phyloP scores from a whole-genome alignment of 23 tunicate genomes.

The Phallusia fumigata region DNA sequence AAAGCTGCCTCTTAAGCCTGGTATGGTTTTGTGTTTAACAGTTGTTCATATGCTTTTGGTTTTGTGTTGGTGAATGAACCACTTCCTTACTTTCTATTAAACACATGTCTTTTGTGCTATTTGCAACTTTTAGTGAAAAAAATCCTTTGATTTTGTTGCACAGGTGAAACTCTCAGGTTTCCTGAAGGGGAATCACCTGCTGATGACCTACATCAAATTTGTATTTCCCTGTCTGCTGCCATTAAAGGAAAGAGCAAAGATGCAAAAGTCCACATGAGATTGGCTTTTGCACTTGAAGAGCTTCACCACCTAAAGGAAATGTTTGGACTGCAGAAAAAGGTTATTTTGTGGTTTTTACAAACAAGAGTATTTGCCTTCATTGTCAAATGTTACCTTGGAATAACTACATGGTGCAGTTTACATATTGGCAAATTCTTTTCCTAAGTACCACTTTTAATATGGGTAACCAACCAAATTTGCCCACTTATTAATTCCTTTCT shows the following conservation, averaged over 20 bases:
- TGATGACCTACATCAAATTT: conserved; percentile 70
- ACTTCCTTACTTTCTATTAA: neutral
- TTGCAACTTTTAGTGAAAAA: neutral
- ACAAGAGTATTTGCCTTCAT: neutral
- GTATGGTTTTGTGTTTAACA: conserved; percentile 21
- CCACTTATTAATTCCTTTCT: no score
- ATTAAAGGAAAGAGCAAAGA: conserved; percentile 62
- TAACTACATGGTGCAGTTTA: neutral
- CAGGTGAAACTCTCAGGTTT: conserved; percentile 61
- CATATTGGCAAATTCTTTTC: no score
- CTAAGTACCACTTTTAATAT: no score
- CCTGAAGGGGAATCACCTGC: conserved; percentile 57
- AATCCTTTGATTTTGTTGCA: neutral
- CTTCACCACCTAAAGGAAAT: conserved; percentile 61
- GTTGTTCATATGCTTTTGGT: no score
- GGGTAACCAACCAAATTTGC: no score
- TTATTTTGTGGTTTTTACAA: neutral
- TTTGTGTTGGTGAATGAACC: neutral
- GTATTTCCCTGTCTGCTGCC: conserved; percentile 58
- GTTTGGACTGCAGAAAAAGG: conserved; percentile 63
- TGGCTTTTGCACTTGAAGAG: conserved; percentile 78
- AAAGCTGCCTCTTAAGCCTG: conserved; percentile 67
- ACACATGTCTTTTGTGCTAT: neutral
- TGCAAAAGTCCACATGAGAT: conserved; percentile 51
- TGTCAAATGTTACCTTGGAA: neutral